Evolutionary conservation across 30 jellyfish, hydroid and myxozoan species (phyloP).

Genomic region (Clytia hemisphaerica): DNA sequence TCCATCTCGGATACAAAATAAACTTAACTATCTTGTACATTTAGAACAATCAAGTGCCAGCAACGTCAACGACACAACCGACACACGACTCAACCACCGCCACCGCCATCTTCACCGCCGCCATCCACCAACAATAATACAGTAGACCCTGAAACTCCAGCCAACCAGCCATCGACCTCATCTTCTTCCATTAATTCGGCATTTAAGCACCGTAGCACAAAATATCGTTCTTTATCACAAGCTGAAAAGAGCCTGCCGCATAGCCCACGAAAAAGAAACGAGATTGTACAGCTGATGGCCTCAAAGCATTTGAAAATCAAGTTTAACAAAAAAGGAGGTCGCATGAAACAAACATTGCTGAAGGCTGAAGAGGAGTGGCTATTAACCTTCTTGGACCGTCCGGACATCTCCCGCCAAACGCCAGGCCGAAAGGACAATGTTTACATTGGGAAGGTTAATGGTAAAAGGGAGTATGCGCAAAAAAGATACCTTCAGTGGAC

Average conservation of each 20-base stretch:
- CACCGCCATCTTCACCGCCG: too few relatives aligned
- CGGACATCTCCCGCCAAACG: slow-evolving; percentile 4
- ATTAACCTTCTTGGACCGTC: neutral
- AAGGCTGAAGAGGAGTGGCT: slow-evolving; percentile 20
- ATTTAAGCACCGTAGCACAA: slow-evolving; percentile 25
- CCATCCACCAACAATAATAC: too few relatives aligned
- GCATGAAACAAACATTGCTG: neutral
- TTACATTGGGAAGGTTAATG: slow-evolving; percentile 28
- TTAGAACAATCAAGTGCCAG: too few relatives aligned
- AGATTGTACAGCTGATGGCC: neutral
- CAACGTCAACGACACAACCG: too few relatives aligned
- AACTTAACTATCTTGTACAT: too few relatives aligned
- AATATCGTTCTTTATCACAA: slow-evolving; percentile 10
- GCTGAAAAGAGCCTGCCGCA: slow-evolving; percentile 41
- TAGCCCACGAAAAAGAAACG: slow-evolving; percentile 25
- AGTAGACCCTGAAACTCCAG: too few relatives aligned
- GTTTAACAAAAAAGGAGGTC: neutral
- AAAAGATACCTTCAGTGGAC: slow-evolving; percentile 40
- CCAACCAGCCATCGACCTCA: too few relatives aligned
- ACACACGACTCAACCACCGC: too few relatives aligned
- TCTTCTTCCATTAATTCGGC: too few relatives aligned
- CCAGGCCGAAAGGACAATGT: slow-evolving; percentile 19
- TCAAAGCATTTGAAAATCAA: slow-evolving; percentile 9
- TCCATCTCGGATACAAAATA: too few relatives aligned
- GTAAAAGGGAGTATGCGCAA: slow-evolving; percentile 36